These are phyloP conservation scores for Spinus pinus DNA, from an alignment of 2,797 vertebrate species.

Conservation along the genomic window DNA sequence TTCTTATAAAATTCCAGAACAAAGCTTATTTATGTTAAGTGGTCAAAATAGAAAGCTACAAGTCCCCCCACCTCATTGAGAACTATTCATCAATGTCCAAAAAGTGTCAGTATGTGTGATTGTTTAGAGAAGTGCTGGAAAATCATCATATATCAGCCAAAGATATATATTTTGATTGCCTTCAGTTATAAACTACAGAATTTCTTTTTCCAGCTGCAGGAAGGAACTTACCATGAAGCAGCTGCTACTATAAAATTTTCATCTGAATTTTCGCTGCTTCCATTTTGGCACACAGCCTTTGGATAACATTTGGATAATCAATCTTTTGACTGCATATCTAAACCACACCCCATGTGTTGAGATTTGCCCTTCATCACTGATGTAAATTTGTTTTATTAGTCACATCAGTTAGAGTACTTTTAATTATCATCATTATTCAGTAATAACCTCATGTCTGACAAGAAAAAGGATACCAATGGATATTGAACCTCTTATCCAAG, in stretches of 20 bases:
- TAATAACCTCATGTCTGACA: slow-evolving; percentile 35
- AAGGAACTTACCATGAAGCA: background rate
- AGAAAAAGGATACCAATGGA: background rate
- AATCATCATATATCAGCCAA: background rate
- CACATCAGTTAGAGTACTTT: background rate
- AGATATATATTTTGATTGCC: background rate
- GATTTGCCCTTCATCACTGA: slow-evolving; percentile 17
- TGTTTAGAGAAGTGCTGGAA: background rate
- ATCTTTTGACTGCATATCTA: slow-evolving; percentile 11
- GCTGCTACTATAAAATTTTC: slow-evolving; percentile 5
- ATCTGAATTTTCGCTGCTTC: background rate
- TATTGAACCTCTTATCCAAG: slow-evolving; percentile 8
- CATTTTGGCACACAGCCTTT: slow-evolving; percentile 6
- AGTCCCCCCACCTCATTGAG: background rate
- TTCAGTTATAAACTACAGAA: slow-evolving; percentile 6
- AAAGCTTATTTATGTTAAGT: background rate
- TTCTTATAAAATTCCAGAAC: background rate
- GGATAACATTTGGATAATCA: slow-evolving; percentile 27
- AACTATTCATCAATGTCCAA: background rate
- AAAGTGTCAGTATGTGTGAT: background rate
- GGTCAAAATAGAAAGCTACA: background rate
- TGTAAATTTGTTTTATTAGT: slow-evolving; percentile 30
- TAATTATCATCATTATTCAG: slow-evolving; percentile 52
- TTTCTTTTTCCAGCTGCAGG: slow-evolving; percentile 11
- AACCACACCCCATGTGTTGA: background rate